Evolutionary conservation across 2,113 vertebrate species (phyloP).

Genomic region (Phalacrocorax aristotelis): DNA sequence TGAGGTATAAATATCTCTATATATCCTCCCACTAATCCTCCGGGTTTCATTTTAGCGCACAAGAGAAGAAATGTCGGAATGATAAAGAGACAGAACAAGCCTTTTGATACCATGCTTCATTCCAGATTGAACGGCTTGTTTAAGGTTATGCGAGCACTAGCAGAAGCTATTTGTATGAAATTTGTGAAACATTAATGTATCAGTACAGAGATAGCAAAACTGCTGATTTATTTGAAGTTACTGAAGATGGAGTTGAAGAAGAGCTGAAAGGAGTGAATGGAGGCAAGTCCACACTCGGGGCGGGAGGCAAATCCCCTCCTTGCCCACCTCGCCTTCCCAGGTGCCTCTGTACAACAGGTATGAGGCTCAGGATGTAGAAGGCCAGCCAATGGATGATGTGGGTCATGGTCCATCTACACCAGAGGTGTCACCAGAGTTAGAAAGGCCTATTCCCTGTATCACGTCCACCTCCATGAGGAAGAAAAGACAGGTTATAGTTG

Average conservation of each 20-base stretch:
- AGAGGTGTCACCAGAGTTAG: too few species aligned
- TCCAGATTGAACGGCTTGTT: not conserved
- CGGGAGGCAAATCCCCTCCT: too few species aligned
- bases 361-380: too few species aligned
- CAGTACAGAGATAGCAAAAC: not conserved
- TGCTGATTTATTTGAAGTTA: not conserved
- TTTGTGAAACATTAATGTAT: not conserved
- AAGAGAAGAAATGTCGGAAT: not conserved
- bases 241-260: not conserved
- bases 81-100: not conserved
- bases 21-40: not conserved
- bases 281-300: too few species aligned
- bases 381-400: too few species aligned
- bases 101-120: not conserved
- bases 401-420: too few species aligned
- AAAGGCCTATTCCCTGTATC: too few species aligned
- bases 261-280: too few species aligned
- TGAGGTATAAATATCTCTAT: not conserved
- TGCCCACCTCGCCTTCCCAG: too few species aligned
- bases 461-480: too few species aligned
- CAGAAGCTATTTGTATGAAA: not conserved
- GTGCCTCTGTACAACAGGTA: too few species aligned
- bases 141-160: not conserved
- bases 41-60: not conserved
- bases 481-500: too few species aligned